Conservation (phyloP, 1,140 invertebrate species). For the Orussus abietinus region DNA sequence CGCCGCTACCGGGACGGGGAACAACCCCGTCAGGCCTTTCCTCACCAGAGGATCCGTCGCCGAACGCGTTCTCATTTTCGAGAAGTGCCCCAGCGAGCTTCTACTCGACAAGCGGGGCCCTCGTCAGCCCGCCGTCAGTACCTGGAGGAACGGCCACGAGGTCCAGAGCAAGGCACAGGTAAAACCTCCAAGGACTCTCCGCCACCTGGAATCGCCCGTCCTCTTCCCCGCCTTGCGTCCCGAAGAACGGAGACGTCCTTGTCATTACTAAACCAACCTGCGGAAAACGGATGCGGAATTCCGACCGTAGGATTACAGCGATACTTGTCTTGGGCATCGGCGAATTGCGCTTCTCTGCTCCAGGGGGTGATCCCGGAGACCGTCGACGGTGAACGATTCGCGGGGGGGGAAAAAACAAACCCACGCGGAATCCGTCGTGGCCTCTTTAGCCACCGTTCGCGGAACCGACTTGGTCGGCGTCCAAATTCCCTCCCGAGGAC, state of each 20-base stretch:
- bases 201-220: background rate
- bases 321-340: too few species aligned
- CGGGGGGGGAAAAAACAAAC: too few species aligned
- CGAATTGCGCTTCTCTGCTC: too few species aligned
- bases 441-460: too few species aligned
- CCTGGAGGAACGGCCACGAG: conserved; percentile 61
- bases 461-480: conserved; percentile 23
- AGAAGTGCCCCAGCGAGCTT: conserved; percentile 81
- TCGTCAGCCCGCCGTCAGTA: conserved; percentile 54
- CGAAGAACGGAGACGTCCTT: too few species aligned
- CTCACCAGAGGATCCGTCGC: conserved; percentile 86
- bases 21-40: conserved; percentile 76
- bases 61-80: conserved; percentile 86
- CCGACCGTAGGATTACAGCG: too few species aligned
- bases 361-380: too few species aligned
- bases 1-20: conserved; percentile 38
- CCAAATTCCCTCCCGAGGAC: conserved; percentile 21
- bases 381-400: too few species aligned
- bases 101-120: conserved; percentile 65
- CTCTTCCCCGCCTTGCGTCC: background rate
- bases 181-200: too few species aligned
- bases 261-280: too few species aligned
- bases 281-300: too few species aligned
- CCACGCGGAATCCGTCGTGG: too few species aligned
- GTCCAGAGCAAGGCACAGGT: conserved; percentile 71